Conservation (phyloP, 2,113 vertebrate species). For the Sander vitreus region DNA sequence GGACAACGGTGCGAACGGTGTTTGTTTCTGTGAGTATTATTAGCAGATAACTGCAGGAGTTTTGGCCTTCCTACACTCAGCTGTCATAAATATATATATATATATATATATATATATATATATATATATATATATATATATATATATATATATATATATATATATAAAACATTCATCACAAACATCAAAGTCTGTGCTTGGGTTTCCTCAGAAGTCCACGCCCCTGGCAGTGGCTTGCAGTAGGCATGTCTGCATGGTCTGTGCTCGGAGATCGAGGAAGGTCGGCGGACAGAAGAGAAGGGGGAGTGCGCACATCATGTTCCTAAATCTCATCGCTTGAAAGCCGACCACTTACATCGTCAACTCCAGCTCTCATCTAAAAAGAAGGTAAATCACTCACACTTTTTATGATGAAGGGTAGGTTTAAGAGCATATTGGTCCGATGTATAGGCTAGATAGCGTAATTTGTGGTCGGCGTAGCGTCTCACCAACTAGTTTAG, state of each 20-base stretch:
- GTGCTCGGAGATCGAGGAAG: conserved; percentile 49
- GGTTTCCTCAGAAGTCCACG: conserved; percentile 51
- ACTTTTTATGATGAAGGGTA: background rate
- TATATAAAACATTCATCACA: conserved; percentile 1
- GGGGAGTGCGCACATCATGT: conserved; percentile 44
- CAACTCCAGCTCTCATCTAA: conserved; percentile 10
- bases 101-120: too few species aligned
- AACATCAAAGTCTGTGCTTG: background rate
- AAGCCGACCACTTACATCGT: conserved; percentile 5
- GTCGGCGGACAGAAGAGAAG: conserved; percentile 16
- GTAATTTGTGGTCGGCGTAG: background rate
- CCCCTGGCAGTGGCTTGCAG: conserved; percentile 45
- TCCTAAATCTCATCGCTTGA: conserved; percentile 12
- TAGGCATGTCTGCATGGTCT: conserved; percentile 31
- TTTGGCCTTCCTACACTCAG: background rate
- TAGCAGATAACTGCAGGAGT: background rate
- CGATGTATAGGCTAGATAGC: too few species aligned
- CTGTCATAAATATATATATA: conserved; percentile 43
- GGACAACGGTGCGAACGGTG: background rate
- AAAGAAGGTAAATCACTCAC: conserved; percentile 45
- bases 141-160: too few species aligned
- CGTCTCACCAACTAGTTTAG: conserved; percentile 16
- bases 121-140: too few species aligned
- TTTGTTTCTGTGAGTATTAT: background rate
- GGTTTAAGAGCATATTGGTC: too few species aligned